Evolutionary conservation across 2,888 invertebrate genomes (phyloP), one percentile per base, ranked within the genome.

Genomic region (Metellina segmentata): DNA sequence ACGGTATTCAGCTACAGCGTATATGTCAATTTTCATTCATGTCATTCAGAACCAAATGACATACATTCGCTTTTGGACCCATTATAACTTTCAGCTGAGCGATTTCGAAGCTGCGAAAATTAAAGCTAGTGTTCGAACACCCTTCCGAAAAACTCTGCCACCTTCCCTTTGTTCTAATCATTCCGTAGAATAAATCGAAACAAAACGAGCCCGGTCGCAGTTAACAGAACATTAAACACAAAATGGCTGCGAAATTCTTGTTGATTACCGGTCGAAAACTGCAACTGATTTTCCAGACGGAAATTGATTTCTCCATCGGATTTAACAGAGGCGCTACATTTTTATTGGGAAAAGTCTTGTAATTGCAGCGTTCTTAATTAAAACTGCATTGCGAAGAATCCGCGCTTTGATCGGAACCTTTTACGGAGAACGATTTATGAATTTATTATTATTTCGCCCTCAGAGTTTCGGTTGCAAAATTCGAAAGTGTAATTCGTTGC

Each of bases 401-500:
- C 16, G 61, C 4, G 34, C 16, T 61, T 61, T 61, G 5, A 61
- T 61, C 61, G 61, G 61, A 61, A 61, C 61, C 61, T 16, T 16
- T 16, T 16, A 61, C 61, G 9, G 13, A 61, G 61, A 61, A 61
- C 61, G 61, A 16, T 16, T 11, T 11, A 16, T 61, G 61, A 61
- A 61, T 61, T 61, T 16, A 61, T 61, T 16, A 61, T 61, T 16
- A 61, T 61, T 61, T 61, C 61, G 16, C 61, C 16, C 16, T 61
- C 61, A 61, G 61, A 61, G 61, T 61, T 61, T 16, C 7, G 61
- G 16, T 51, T 77, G 6, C 5, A 49, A 48, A 49, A 72, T 72
- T 72, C 19, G 20, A n/a, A 48, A 77, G 7, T 77, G 48, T 77
- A 77, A n/a, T 77, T 49, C 49, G 51, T 49, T 49, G 77, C 49